Percentiles rank a stretch among this genome's conserved stretches.
These are phyloP conservation scores for Andrena praecox DNA, from an alignment of 2,888 invertebrate genomes.

Conservation along the genomic window DNA sequence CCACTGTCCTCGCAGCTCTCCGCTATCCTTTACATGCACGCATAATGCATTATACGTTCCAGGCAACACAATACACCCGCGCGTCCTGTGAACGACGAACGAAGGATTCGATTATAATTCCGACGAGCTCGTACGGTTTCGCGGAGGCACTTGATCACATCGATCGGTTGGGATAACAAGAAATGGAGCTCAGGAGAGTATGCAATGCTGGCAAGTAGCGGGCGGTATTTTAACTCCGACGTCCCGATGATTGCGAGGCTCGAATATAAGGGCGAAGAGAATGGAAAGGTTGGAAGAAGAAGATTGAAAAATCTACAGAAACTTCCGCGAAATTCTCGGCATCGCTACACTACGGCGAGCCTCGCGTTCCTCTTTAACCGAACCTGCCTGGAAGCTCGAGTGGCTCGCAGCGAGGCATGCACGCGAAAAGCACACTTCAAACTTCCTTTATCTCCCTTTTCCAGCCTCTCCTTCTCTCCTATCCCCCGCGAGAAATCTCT, in stretches of 20 bases:
- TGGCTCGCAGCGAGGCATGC: neutral
- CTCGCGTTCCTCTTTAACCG: neutral
- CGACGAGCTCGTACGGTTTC: neutral
- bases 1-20: conserved; percentile 25
- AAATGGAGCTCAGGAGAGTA: conserved; percentile 11
- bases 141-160: conserved; percentile 9
- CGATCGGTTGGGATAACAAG: conserved; percentile 2
- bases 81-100: conserved; percentile 32
- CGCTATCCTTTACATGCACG: conserved; percentile 34
- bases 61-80: conserved; percentile 13
- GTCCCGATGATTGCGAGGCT: too few species aligned
- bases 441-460: conserved; percentile 27
- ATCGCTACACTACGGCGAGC: neutral
- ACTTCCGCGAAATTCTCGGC: neutral
- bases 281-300: neutral
- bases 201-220: neutral
- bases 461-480: conserved; percentile 15
- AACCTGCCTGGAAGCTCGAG: conserved; percentile 11
- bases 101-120: neutral
- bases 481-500: neutral
- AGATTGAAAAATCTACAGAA: neutral
- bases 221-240: neutral
- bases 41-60: conserved; percentile 23
- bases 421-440: conserved; percentile 18
- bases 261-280: neutral